Percentiles rank a stretch among this genome's conserved stretches.
Conservation (phyloP, 2,888 invertebrate genomes). For the Spialia ferax region DNA sequence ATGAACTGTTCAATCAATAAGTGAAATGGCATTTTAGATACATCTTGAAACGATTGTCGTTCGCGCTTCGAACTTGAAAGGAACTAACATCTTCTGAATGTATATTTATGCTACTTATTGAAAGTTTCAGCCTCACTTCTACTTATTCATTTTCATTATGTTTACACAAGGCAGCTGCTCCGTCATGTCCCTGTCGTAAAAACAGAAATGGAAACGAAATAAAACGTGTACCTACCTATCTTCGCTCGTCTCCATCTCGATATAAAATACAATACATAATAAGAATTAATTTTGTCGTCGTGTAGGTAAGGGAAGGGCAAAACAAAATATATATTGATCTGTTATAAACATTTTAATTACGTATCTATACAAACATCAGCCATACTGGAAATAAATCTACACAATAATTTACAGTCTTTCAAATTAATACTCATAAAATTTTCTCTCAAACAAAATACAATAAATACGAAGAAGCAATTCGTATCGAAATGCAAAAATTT, state of each 20-base stretch:
- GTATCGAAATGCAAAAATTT: slow-evolving; percentile 82
- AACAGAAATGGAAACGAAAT: slow-evolving; percentile 74
- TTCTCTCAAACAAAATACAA: slow-evolving; percentile 74
- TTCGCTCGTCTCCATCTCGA: slow-evolving; percentile 57
- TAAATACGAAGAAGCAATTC: slow-evolving; percentile 81
- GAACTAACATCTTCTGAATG: slow-evolving; percentile 16
- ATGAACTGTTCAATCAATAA: slow-evolving; percentile 42
- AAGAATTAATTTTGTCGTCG: slow-evolving; percentile 16
- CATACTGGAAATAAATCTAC: slow-evolving; percentile 77
- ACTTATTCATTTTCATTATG: slow-evolving; percentile 71
- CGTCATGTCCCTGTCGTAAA: slow-evolving; percentile 71
- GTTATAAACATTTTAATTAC: slow-evolving; percentile 83
- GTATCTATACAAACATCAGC: slow-evolving; percentile 84
- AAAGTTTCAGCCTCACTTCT: slow-evolving; percentile 54
- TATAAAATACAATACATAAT: slow-evolving; percentile 49
- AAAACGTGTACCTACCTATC: slow-evolving; percentile 62
- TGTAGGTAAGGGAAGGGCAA: slow-evolving; percentile 38
- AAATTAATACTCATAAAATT: slow-evolving; percentile 82
- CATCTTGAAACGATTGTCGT: slow-evolving; percentile 37
- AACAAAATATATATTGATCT: slow-evolving; percentile 54
- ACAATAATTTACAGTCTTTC: slow-evolving; percentile 86
- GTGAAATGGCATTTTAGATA: slow-evolving; percentile 38
- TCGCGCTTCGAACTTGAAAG: slow-evolving; percentile 39
- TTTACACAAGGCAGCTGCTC: slow-evolving; percentile 76
- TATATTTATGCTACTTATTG: not conserved